Evolutionary conservation across 2,797 vertebrate genomes (phyloP).

Genomic region (Setipinna tenuifilis): DNA sequence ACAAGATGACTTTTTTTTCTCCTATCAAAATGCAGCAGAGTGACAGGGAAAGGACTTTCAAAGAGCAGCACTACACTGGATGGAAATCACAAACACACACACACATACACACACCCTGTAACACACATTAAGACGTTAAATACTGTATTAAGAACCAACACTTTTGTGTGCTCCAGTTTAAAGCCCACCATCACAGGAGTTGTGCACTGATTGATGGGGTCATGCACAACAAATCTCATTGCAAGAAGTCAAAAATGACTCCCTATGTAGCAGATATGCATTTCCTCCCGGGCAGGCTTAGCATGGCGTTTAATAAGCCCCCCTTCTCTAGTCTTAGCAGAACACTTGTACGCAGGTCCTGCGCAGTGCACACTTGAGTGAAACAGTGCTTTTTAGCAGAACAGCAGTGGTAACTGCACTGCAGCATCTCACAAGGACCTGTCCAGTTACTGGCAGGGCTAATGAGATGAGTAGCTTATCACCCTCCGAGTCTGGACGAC

Average conservation of each 20-base stretch:
- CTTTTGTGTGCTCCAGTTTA: neutral
- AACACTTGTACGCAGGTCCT: neutral
- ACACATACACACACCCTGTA: neutral
- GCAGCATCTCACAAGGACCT: neutral
- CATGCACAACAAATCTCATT: neutral
- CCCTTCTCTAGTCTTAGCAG: neutral
- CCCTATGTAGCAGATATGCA: too few relatives aligned
- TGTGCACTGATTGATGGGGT: neutral
- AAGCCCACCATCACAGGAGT: neutral
- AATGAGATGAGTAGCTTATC: neutral
- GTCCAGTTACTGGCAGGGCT: neutral
- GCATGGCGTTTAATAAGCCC: neutral
- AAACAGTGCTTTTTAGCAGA: neutral
- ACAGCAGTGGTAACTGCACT: neutral
- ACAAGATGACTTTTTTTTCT: constrained; percentile 28
- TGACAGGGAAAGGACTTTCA: neutral
- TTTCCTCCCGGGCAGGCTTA: neutral
- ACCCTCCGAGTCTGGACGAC: neutral
- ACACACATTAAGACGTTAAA: neutral
- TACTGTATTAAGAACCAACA: neutral
- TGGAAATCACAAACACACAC: constrained; percentile 31
- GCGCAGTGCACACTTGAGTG: neutral
- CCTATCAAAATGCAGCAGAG: neutral
- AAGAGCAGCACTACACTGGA: constrained; percentile 27
- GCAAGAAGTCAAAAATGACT: neutral